Conservation (phyloP, 2,888 invertebrate genomes). For the Griposia aprilina region DNA sequence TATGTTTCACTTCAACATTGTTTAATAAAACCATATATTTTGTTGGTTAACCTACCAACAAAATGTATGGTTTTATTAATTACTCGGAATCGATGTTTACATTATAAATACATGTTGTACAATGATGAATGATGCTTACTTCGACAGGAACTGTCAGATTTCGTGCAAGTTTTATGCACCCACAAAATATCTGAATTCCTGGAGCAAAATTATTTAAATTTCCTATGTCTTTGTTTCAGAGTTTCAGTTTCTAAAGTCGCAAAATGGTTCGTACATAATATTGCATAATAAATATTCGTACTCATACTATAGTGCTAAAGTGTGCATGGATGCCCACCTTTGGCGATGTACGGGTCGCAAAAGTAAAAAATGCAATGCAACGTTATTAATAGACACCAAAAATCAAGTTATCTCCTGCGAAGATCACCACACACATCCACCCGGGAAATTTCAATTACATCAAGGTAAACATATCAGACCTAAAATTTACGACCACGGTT, state of each 20-base stretch:
- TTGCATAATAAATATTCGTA: neutral
- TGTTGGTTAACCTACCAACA: no score
- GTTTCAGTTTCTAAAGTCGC: neutral
- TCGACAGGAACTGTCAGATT: neutral
- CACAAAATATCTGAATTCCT: neutral
- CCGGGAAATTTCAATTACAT: neutral
- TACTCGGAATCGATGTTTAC: neutral
- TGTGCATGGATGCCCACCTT: neutral
- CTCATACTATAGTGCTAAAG: neutral
- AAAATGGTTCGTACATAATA: neutral
- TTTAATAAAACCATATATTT: neutral
- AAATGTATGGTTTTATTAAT: no score
- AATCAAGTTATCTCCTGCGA: conserved; percentile 2
- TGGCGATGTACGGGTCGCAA: conserved; percentile 5
- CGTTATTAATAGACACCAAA: neutral
- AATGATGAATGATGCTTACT: neutral
- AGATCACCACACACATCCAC: neutral
- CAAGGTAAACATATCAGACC: conserved; percentile 1
- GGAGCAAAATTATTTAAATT: neutral
- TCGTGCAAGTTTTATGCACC: neutral
- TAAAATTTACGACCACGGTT: neutral
- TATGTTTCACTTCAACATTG: neutral
- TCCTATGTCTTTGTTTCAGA: neutral
- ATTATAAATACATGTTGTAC: neutral
- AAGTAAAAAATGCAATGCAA: conserved; percentile 11